phyloP scores from a whole-genome alignment of 2,113 vertebrate species.

The Stigmatopora nigra region DNA sequence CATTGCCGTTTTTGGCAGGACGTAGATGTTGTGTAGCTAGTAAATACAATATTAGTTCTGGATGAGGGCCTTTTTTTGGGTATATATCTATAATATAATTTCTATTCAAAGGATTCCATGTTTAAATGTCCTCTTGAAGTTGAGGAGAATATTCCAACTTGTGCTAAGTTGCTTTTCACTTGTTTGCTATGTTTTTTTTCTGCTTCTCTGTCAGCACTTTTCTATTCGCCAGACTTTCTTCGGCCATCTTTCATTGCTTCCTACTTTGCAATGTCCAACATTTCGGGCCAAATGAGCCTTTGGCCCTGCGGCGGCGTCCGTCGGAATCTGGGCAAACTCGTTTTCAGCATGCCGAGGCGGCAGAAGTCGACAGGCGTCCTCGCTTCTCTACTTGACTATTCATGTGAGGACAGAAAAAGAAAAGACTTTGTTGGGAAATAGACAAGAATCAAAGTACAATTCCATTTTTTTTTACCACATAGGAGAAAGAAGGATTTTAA shows the following conservation, averaged over 20 bases:
- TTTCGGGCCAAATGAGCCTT: neutral
- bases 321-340: neutral
- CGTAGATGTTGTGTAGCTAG: neutral
- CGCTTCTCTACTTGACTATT: neutral
- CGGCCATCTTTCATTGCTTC: neutral
- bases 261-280: slow-evolving; percentile 6
- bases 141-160: neutral
- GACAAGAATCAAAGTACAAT: too few relatives aligned
- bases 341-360: neutral
- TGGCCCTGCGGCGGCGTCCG: neutral
- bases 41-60: neutral
- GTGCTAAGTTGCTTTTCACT: neutral
- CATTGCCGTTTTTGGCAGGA: slow-evolving; percentile 3
- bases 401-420: neutral
- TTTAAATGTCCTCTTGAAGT: neutral
- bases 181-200: neutral
- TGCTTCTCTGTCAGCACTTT: neutral
- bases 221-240: neutral
- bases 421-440: too few relatives aligned
- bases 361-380: neutral
- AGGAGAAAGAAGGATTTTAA: too few relatives aligned
- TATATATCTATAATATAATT: neutral
- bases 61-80: neutral
- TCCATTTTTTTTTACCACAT: too few relatives aligned
- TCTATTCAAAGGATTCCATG: too few relatives aligned